Conservation (phyloP, 2,113 vertebrate genomes). For the Myotis lucifugus region DNA sequence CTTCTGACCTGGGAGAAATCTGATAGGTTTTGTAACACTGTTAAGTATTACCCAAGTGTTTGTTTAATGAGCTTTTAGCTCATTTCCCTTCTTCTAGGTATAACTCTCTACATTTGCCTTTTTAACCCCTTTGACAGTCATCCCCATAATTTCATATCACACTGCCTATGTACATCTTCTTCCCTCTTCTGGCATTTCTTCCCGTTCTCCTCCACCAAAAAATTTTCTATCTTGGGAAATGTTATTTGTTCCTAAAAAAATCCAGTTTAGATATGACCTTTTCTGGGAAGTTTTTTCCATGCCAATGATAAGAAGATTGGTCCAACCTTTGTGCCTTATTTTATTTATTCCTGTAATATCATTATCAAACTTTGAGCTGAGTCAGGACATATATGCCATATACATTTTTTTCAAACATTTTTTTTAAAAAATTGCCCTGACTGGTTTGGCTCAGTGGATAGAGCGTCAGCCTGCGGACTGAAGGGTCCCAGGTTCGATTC, state of each 20-base stretch:
- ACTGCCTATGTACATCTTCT: too few species aligned
- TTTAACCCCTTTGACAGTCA: not conserved
- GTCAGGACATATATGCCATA: not conserved
- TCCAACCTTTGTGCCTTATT: not conserved
- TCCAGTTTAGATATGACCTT: not conserved
- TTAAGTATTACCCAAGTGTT: not conserved
- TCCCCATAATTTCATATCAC: not conserved
- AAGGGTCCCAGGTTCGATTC: too few species aligned
- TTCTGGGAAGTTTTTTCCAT: not conserved
- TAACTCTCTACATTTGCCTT: not conserved
- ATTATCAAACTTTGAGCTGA: not conserved
- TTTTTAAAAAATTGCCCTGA: not conserved
- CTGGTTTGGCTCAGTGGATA: too few species aligned
- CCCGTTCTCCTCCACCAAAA: not conserved
- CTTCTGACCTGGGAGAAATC: not conserved
- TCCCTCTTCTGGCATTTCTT: not conserved
- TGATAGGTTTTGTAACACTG: not conserved
- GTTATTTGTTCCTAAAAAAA: not conserved
- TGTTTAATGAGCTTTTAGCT: not conserved
- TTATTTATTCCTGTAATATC: not conserved
- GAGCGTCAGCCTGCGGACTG: too few species aligned
- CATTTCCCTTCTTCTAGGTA: not conserved
- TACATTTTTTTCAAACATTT: not conserved
- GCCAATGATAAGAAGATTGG: not conserved
- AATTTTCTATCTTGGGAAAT: not conserved